A percentile compares a stretch with the other conserved stretches of the same genome.
These are phyloP conservation scores for Drosophila longiperda DNA, from an alignment of 2,888 invertebrate genomes.

Conservation along the genomic window DNA sequence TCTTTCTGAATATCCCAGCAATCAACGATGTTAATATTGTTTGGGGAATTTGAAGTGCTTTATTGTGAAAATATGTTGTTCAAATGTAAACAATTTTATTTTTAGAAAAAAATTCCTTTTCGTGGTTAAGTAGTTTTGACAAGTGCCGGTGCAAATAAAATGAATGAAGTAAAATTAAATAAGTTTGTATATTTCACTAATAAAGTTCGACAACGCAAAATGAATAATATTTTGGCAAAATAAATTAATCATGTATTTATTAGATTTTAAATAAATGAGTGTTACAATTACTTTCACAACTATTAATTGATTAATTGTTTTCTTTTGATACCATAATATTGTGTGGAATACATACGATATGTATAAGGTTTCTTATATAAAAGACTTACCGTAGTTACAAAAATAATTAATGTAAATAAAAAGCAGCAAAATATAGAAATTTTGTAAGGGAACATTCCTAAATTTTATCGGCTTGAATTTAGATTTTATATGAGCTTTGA, in stretches of 20 bases:
- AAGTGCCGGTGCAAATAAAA: slow-evolving; percentile 34
- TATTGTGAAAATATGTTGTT: neutral
- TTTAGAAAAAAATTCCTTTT: slow-evolving; percentile 21
- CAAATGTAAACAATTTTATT: neutral
- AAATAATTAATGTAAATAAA: neutral
- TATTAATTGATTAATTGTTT: neutral
- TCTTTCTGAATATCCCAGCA: neutral
- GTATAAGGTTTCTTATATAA: neutral
- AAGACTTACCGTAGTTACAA: neutral
- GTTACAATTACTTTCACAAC: neutral
- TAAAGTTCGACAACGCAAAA: slow-evolving; percentile 23
- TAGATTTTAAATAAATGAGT: neutral
- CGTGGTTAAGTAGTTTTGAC: slow-evolving; percentile 28
- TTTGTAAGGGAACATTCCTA: neutral
- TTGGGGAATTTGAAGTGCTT: neutral
- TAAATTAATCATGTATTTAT: neutral
- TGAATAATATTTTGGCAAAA: neutral
- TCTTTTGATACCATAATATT: neutral
- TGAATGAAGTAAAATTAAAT: neutral
- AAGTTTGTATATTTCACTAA: slow-evolving; percentile 5
- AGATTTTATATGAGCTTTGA: neutral
- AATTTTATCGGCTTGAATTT: neutral
- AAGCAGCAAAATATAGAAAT: neutral
- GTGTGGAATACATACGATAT: neutral
- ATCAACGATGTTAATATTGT: no score